Evolutionary conservation across 2,113 vertebrate genomes (phyloP).

Genomic region (Eubucco bourcierii): DNA sequence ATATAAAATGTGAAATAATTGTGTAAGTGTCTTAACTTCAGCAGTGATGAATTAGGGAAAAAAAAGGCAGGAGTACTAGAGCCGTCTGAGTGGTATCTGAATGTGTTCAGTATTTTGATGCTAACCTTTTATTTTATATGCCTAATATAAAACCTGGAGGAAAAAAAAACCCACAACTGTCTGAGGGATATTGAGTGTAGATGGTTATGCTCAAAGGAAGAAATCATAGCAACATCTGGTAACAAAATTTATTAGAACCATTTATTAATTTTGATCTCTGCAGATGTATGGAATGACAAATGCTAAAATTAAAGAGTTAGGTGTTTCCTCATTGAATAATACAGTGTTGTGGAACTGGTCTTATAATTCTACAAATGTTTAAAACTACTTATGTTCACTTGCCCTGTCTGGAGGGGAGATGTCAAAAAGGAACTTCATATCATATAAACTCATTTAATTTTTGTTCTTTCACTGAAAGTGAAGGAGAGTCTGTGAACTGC

Average conservation of each 20-base stretch:
- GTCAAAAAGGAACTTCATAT: neutral
- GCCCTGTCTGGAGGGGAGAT: neutral
- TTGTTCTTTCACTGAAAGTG: neutral
- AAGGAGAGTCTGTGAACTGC: neutral
- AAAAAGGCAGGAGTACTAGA: neutral
- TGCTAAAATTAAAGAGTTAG: neutral
- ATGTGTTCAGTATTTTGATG: neutral
- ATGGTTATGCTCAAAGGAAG: neutral
- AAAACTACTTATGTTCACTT: neutral
- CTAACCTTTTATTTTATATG: neutral
- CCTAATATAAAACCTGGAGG: neutral
- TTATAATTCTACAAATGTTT: neutral
- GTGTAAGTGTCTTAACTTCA: too few species aligned
- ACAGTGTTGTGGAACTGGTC: neutral
- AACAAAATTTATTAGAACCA: neutral
- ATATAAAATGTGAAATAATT: neutral
- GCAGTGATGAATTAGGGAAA: too few species aligned
- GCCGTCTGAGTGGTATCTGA: neutral
- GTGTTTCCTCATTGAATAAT: neutral
- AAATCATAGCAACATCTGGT: neutral
- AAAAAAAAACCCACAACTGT: neutral
- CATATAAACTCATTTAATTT: neutral
- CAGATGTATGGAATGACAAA: neutral
- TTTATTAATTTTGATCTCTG: neutral
- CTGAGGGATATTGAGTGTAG: neutral